These are phyloP conservation scores for Lineus longissimus DNA, from an alignment of 1,140 invertebrate species.

Conservation along the genomic window DNA sequence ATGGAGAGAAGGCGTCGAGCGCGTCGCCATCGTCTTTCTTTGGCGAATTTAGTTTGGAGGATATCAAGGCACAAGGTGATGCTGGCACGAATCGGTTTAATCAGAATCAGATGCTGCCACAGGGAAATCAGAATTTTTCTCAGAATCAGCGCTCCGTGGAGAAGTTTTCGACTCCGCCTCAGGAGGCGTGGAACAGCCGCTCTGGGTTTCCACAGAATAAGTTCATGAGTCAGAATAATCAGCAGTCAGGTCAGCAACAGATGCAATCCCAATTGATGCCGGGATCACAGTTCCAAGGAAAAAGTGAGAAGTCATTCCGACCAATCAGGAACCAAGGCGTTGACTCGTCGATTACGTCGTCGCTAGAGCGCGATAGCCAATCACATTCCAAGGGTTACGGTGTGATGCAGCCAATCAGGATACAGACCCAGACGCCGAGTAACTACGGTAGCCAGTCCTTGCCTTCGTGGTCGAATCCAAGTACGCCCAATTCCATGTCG, in stretches of 20 bases:
- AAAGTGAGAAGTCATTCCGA: background rate
- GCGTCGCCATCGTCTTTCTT: background rate
- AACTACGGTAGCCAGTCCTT: background rate
- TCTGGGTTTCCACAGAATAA: too few relatives aligned
- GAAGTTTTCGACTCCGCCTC: background rate
- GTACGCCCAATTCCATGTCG: conserved; percentile 2
- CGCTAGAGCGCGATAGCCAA: background rate
- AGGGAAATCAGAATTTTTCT: background rate
- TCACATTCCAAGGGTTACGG: background rate
- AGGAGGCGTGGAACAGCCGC: background rate
- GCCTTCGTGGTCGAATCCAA: conserved; percentile 5
- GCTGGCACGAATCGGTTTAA: background rate
- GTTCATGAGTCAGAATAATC: background rate
- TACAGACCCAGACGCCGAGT: background rate
- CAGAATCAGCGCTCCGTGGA: background rate
- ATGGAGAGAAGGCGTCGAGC: background rate
- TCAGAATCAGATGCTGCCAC: background rate
- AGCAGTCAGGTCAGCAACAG: background rate
- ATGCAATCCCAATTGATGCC: background rate
- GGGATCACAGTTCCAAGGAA: background rate
- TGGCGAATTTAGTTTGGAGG: background rate
- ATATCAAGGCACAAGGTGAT: background rate
- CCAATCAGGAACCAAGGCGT: background rate
- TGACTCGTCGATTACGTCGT: background rate
- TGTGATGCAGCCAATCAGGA: conserved; percentile 1